These are phyloP conservation scores for Stichopus horrens DNA, from an alignment of 53 echinoderm and acorn worm species.

Conservation along the genomic window DNA sequence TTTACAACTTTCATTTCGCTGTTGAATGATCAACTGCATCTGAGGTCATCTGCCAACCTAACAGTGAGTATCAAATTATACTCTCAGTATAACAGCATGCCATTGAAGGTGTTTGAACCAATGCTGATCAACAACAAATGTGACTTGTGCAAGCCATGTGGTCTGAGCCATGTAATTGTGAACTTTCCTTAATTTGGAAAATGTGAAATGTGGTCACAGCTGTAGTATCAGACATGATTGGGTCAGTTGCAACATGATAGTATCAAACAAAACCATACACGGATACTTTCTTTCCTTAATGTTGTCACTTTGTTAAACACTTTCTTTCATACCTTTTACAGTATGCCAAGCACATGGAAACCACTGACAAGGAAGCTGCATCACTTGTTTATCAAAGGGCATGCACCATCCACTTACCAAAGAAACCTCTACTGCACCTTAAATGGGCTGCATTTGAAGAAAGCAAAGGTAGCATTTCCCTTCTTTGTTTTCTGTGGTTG, in stretches of 20 bases:
- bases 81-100: too few relatives aligned
- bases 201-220: background rate
- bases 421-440: slow-evolving; percentile 80
- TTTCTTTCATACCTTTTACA: slow-evolving; percentile 43
- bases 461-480: slow-evolving; percentile 67
- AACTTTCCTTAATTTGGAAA: too few relatives aligned
- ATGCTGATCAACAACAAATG: too few relatives aligned
- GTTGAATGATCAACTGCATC: too few relatives aligned
- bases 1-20: too few relatives aligned
- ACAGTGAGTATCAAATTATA: too few relatives aligned
- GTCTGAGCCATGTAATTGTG: too few relatives aligned
- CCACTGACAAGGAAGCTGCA: slow-evolving; percentile 63
- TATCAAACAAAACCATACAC: background rate
- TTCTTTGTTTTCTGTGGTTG: background rate
- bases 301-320: too few relatives aligned
- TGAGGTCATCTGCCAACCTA: too few relatives aligned
- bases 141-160: too few relatives aligned
- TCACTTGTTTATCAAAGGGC: slow-evolving; percentile 77
- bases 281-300: background rate
- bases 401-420: slow-evolving; percentile 82
- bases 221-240: background rate
- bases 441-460: slow-evolving; percentile 99
- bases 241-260: background rate
- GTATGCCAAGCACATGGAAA: slow-evolving; percentile 95
- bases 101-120: too few relatives aligned